phyloP scores from a whole-genome alignment of 2,888 invertebrate genomes.

The Mimas tiliae region DNA sequence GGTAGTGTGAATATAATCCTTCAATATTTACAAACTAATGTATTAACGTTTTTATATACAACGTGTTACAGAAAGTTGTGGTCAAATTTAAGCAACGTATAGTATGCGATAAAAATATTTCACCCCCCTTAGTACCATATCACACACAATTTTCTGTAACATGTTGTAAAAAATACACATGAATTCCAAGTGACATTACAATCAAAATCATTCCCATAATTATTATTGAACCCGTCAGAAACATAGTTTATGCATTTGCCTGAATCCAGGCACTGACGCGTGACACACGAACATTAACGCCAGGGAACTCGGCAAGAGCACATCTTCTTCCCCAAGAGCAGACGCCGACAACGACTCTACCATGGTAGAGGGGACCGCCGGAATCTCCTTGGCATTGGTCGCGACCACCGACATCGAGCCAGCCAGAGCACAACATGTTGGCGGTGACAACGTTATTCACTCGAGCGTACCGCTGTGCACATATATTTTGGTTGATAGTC shows the following conservation, averaged over 20 bases:
- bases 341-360: constrained; percentile 51
- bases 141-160: too few relatives aligned
- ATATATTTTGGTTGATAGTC: constrained; percentile 45
- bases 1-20: too few relatives aligned
- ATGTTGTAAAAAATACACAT: too few relatives aligned
- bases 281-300: constrained; percentile 54
- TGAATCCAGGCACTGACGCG: constrained; percentile 52
- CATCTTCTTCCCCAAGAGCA: constrained; percentile 54
- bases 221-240: background rate
- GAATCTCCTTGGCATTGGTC: constrained; percentile 59
- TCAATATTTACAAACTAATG: too few relatives aligned
- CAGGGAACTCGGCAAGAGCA: constrained; percentile 47
- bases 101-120: too few relatives aligned
- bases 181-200: too few relatives aligned
- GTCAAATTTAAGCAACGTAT: too few relatives aligned
- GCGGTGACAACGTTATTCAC: constrained; percentile 40
- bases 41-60: too few relatives aligned
- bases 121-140: too few relatives aligned
- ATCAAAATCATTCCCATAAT: too few relatives aligned
- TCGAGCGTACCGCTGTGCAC: too few relatives aligned
- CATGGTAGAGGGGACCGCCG: constrained; percentile 58
- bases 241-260: constrained; percentile 44
- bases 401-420: constrained; percentile 53
- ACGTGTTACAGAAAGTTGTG: too few relatives aligned
- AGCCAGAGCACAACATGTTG: constrained; percentile 62